Evolutionary conservation across 2,113 vertebrate species (phyloP).

Genomic region (Salvelinus fontinalis): DNA sequence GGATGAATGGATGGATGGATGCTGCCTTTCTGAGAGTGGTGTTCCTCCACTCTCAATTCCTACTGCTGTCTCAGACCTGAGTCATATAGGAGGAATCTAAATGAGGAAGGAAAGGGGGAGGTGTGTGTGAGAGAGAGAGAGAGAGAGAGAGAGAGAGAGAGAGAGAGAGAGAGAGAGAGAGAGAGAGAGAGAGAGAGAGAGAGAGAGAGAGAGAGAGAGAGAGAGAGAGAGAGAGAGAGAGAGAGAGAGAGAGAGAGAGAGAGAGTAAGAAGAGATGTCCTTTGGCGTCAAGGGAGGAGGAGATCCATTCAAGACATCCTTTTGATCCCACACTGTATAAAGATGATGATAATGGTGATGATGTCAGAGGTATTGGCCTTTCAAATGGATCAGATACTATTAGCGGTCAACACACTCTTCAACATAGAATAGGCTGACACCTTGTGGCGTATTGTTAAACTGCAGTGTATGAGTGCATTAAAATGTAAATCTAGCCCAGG

Average conservation of each 20-base stretch:
- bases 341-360: constrained; percentile 30
- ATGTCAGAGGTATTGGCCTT: constrained; percentile 51
- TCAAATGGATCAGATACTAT: constrained; percentile 55
- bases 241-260: neutral
- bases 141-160: neutral
- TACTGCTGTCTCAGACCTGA: neutral
- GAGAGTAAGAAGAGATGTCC: neutral
- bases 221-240: constrained; percentile 3
- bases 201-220: neutral
- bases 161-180: neutral
- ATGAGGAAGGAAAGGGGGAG: neutral
- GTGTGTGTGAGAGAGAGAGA: neutral
- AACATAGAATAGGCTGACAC: constrained; percentile 58
- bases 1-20: no score
- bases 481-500: constrained; percentile 11
- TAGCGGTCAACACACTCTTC: constrained; percentile 30
- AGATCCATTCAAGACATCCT: no score
- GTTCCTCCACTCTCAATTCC: neutral
- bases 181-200: no score
- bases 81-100: constrained; percentile 9
- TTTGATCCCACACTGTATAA: neutral
- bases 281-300: neutral
- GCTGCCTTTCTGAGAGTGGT: no score
- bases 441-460: constrained; percentile 60
- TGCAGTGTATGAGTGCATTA: constrained; percentile 41